Evolutionary conservation across 2,113 vertebrate species (phyloP).

Genomic region (Phrynocephalus versicolor): DNA sequence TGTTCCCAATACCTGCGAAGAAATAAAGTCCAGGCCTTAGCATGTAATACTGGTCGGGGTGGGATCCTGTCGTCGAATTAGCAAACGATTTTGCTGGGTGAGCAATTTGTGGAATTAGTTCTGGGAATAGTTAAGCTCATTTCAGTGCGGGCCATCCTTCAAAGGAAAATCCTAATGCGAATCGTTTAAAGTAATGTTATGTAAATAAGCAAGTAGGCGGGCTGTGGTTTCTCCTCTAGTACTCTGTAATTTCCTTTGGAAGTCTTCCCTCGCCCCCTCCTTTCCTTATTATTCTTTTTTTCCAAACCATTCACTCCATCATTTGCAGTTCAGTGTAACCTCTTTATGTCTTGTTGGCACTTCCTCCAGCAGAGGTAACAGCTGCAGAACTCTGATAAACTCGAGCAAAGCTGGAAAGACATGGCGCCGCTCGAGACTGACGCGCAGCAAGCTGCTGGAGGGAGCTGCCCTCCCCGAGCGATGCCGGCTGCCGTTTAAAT

Average conservation of each 20-base stretch:
- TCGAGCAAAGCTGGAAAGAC: not conserved
- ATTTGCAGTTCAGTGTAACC: constrained; percentile 50
- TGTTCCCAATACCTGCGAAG: no score
- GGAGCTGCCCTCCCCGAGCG: constrained; percentile 6
- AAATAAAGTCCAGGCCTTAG: not conserved
- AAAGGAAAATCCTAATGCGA: constrained; percentile 59
- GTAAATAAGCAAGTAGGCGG: constrained; percentile 60
- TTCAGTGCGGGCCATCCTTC: constrained; percentile 42
- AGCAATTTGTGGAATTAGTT: constrained; percentile 1
- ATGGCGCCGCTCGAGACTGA: not conserved
- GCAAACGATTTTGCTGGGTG: not conserved
- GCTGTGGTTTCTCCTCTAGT: constrained; percentile 22
- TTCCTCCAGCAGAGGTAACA: constrained; percentile 45
- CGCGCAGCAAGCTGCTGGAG: not conserved
- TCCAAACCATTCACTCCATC: not conserved
- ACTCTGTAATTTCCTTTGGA: constrained; percentile 54
- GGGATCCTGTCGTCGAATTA: not conserved
- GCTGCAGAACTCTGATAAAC: constrained; percentile 70
- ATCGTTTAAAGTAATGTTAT: constrained; percentile 54
- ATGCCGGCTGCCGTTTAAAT: not conserved
- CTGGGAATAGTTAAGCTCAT: not conserved
- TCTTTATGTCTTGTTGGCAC: constrained; percentile 58
- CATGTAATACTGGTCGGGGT: not conserved
- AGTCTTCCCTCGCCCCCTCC: constrained; percentile 33
- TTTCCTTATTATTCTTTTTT: not conserved